Conservation (phyloP, 1,140 invertebrate species). For the Papilio aristodemus region DNA sequence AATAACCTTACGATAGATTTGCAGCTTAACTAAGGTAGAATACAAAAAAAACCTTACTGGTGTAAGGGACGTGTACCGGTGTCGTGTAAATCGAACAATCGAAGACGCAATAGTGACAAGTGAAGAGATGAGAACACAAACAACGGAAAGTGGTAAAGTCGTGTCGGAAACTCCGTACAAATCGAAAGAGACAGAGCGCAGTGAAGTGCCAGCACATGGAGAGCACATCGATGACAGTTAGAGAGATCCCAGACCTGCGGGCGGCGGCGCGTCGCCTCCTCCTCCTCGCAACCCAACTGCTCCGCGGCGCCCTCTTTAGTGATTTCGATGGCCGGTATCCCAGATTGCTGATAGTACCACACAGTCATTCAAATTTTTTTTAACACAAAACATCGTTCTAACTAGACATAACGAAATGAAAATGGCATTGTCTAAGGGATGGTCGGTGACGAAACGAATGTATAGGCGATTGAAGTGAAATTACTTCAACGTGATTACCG, state of each 20-base stretch:
- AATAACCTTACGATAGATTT: conserved; percentile 45
- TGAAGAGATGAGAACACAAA: conserved; percentile 75
- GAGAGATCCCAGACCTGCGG: conserved; percentile 80
- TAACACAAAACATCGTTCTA: conserved; percentile 55
- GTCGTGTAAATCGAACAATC: conserved; percentile 62
- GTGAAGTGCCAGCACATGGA: conserved; percentile 76
- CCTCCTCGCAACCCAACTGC: conserved; percentile 79
- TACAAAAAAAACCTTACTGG: conserved; percentile 44
- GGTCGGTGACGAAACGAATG: conserved; percentile 39
- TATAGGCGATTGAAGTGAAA: conserved; percentile 37
- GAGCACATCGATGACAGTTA: conserved; percentile 77
- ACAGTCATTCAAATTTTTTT: conserved; percentile 73
- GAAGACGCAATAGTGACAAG: conserved; percentile 57
- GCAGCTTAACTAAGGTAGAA: conserved; percentile 16
- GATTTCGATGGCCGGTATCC: conserved; percentile 88
- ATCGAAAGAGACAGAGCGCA: conserved; percentile 73
- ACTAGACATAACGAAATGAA: conserved; percentile 58
- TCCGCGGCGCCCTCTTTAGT: conserved; percentile 87
- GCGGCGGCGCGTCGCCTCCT: conserved; percentile 75
- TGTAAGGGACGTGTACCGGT: conserved; percentile 58
- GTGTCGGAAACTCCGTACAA: conserved; percentile 67
- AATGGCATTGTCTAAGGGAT: conserved; percentile 45
- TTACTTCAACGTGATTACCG: conserved; percentile 27
- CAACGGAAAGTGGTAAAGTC: conserved; percentile 71
- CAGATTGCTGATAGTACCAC: conserved; percentile 77